These are phyloP conservation scores for Poeciliopsis paucimaculata DNA, from an alignment of 2,797 vertebrate genomes.

Conservation along the genomic window DNA sequence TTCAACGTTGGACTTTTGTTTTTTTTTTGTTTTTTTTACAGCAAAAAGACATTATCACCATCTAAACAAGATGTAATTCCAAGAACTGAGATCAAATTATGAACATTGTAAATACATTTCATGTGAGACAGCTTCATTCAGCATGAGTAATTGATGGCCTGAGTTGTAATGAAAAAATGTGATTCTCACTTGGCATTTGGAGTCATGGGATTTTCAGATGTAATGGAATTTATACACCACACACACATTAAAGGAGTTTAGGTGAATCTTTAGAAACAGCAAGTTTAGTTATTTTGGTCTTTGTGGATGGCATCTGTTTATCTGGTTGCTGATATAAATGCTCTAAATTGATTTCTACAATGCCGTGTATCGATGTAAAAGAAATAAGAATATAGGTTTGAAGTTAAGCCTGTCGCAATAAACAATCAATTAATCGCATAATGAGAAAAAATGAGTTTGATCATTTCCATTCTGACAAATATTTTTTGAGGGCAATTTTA, in stretches of 20 bases:
- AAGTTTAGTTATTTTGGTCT: not conserved
- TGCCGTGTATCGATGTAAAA: not conserved
- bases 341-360: not conserved
- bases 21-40: not conserved
- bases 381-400: too few species aligned
- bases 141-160: not conserved
- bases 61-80: not conserved
- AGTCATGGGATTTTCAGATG: not conserved
- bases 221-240: not conserved
- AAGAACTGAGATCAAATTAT: not conserved
- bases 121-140: slow-evolving; percentile 3
- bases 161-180: not conserved
- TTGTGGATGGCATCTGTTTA: not conserved
- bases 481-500: too few species aligned
- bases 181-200: not conserved
- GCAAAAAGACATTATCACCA: not conserved
- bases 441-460: too few species aligned
- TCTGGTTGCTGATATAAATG: not conserved
- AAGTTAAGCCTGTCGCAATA: too few species aligned
- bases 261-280: not conserved
- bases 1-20: too few species aligned
- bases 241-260: not conserved
- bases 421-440: too few species aligned
- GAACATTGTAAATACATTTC: slow-evolving; percentile 5
- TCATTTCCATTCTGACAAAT: too few species aligned